Conservation (phyloP, 2,888 invertebrate genomes). For the Tholera decimalis region DNA sequence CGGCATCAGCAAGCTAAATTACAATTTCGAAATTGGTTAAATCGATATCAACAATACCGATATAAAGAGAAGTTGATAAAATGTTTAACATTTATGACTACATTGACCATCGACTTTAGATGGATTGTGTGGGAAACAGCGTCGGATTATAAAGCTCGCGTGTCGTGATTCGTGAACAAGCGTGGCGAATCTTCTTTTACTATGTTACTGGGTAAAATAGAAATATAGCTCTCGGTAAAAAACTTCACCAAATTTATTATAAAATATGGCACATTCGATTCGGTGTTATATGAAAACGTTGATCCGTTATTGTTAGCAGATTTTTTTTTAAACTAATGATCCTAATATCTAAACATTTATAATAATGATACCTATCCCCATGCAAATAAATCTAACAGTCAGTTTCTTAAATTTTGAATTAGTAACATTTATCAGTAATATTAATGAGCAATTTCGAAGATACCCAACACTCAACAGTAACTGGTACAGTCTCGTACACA, state of each 20-base stretch:
- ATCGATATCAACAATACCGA: conserved; percentile 50
- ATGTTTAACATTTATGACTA: conserved; percentile 31
- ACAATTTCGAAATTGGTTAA: conserved; percentile 15
- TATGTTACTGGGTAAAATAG: conserved; percentile 49
- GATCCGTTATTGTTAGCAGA: neutral
- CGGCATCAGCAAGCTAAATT: conserved; percentile 41
- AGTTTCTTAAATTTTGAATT: conserved; percentile 45
- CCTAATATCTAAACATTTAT: conserved; percentile 48
- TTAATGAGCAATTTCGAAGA: conserved; percentile 30
- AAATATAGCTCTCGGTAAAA: conserved; percentile 23
- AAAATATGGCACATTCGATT: neutral
- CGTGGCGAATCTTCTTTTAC: conserved; percentile 44
- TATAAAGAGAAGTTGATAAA: conserved; percentile 25
- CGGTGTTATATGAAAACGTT: neutral
- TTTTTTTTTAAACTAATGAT: conserved; percentile 20
- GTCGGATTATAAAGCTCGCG: conserved; percentile 59
- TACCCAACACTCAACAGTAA: conserved; percentile 47
- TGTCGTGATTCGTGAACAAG: conserved; percentile 60
- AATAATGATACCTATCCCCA: conserved; percentile 44
- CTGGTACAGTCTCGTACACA: conserved; percentile 56
- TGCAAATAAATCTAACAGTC: conserved; percentile 52
- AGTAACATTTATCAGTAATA: conserved; percentile 33
- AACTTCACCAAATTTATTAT: neutral
- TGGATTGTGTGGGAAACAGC: conserved; percentile 54
- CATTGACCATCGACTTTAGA: conserved; percentile 55